Conservation (phyloP, 2,113 vertebrate species). For the Halcyon senegalensis region DNA sequence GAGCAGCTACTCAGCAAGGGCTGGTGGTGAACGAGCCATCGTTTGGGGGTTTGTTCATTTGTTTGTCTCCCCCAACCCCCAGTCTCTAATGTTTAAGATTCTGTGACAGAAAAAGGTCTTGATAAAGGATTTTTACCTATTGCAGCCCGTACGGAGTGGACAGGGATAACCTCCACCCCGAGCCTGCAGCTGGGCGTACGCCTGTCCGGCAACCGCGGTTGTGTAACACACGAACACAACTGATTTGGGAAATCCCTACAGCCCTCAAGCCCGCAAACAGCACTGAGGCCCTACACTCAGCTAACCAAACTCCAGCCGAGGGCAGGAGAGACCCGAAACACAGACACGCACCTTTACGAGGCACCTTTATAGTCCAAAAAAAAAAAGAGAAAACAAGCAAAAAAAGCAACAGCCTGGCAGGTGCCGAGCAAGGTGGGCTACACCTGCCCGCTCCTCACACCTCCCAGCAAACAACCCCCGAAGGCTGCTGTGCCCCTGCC, state of each 20-base stretch:
- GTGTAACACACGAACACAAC: background rate
- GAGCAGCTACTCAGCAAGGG: too few relatives aligned
- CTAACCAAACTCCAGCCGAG: background rate
- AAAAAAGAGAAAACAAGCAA: background rate
- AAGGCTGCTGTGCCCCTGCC: background rate
- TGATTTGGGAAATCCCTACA: background rate
- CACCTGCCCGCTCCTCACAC: fast-evolving
- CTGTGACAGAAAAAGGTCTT: background rate
- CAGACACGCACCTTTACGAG: fast-evolving
- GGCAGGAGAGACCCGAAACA: too few relatives aligned
- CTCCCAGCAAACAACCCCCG: background rate
- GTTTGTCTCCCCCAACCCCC: too few relatives aligned
- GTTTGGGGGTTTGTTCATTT: too few relatives aligned
- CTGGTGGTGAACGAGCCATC: background rate
- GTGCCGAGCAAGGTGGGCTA: background rate
- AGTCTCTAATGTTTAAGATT: background rate
- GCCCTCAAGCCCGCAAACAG: background rate
- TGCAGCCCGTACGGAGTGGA: fast-evolving
- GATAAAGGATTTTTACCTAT: background rate
- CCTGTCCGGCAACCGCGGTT: background rate
- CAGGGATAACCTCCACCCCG: background rate
- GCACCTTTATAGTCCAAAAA: background rate
- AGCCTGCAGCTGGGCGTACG: background rate
- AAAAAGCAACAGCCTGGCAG: background rate
- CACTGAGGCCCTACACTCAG: too few relatives aligned